Percentiles rank a stretch among this genome's conserved stretches.
Evolutionary conservation across 1,140 invertebrate species (phyloP).

Genomic region (Zophobas morio): DNA sequence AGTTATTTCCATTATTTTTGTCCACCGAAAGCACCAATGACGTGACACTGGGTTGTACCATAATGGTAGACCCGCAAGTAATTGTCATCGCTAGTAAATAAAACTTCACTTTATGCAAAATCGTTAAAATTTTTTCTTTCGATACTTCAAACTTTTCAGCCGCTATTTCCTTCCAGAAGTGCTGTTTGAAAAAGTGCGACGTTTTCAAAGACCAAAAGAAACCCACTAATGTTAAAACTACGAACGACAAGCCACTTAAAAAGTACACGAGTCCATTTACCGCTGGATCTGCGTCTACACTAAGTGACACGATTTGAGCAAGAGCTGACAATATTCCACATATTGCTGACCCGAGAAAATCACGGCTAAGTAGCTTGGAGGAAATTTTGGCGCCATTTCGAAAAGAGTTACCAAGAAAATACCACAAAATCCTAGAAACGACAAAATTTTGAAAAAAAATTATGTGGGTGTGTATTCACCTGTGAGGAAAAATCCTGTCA

Average conservation of each 20-base stretch:
- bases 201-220: background rate
- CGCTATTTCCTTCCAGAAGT: no score
- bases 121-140: no score
- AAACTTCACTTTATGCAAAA: background rate
- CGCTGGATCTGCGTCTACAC: constrained; percentile 12
- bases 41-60: constrained; percentile 43
- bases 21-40: constrained; percentile 19
- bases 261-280: constrained; percentile 47
- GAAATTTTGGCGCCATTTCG: constrained; percentile 55
- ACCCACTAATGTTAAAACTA: constrained; percentile 45
- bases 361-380: constrained; percentile 50
- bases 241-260: constrained; percentile 48
- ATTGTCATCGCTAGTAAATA: constrained; percentile 19
- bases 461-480: background rate
- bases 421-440: constrained; percentile 33
- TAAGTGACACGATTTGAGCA: constrained; percentile 54
- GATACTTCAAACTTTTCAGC: no score
- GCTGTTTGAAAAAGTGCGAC: no score
- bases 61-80: constrained; percentile 4
- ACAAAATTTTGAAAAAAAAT: no score
- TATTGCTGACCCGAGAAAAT: constrained; percentile 53
- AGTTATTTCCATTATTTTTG: constrained; percentile 31
- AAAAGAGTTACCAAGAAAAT: constrained; percentile 55
- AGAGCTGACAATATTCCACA: constrained; percentile 56
- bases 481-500: constrained; percentile 48